A percentile compares a stretch with the other conserved stretches of the same genome.
Conservation (phyloP, 2,113 vertebrate species). For the Haliaeetus leucogaster region DNA sequence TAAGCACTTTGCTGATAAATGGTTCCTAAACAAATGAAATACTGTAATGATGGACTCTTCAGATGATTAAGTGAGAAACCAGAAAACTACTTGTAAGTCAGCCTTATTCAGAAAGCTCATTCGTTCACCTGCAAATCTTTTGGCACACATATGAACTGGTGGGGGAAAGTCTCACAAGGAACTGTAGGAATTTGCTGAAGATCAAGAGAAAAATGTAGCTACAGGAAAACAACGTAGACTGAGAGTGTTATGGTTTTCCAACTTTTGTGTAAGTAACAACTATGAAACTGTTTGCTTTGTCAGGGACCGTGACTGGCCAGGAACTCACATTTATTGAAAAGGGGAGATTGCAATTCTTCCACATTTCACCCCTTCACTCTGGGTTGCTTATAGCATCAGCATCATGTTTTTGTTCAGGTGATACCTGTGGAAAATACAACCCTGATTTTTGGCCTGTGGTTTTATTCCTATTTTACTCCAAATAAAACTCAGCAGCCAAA, state of each 20-base stretch:
- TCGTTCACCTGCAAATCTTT: not conserved
- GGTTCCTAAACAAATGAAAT: not conserved
- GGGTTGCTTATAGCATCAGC: not conserved
- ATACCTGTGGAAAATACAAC: not conserved
- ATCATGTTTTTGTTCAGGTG: not conserved
- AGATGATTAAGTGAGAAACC: not conserved
- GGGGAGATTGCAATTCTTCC: not conserved
- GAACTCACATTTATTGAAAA: not conserved
- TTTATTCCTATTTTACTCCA: not conserved
- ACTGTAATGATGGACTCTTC: not conserved
- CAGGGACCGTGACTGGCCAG: fast-evolving
- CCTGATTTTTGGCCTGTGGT: not conserved
- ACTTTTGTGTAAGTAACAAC: not conserved
- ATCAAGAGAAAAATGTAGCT: not conserved
- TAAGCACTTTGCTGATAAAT: not conserved
- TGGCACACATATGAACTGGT: not conserved
- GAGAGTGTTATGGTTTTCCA: fast-evolving
- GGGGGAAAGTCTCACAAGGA: not conserved
- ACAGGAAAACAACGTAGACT: not conserved
- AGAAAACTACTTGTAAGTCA: not conserved
- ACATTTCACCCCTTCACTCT: not conserved
- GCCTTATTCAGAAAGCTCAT: not conserved
- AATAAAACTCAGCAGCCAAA: not conserved
- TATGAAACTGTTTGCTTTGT: not conserved
- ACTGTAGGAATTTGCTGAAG: not conserved